Percentiles rank a stretch among this genome's conserved stretches.
Evolutionary conservation across 2,888 invertebrate genomes (phyloP).

Genomic region (Girardia tigrina): DNA sequence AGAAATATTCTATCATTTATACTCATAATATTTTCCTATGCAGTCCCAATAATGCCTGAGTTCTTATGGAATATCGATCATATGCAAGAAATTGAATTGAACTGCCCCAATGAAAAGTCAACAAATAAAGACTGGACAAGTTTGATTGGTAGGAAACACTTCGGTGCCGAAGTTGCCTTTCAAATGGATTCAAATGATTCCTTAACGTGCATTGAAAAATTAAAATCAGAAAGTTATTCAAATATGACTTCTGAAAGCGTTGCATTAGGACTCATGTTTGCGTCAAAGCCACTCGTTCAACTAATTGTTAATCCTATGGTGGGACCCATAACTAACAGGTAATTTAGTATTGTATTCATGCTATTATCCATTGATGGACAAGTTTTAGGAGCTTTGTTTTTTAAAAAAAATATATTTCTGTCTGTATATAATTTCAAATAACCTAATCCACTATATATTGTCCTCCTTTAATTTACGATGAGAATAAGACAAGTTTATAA

Average conservation of each 20-base stretch:
- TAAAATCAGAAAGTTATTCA: background rate
- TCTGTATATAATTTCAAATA: too few species aligned
- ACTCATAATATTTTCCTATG: too few species aligned
- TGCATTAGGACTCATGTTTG: constrained; percentile 91
- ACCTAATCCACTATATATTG: too few species aligned
- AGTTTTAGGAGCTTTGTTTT: too few species aligned
- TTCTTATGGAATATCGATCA: constrained; percentile 52
- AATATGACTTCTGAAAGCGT: constrained; percentile 56
- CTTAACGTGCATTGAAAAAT: background rate
- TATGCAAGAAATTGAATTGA: background rate
- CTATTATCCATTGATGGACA: background rate
- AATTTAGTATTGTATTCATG: constrained; percentile 39
- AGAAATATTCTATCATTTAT: too few species aligned
- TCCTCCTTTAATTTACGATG: too few species aligned
- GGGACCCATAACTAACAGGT: constrained; percentile 93
- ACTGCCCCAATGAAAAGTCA: background rate
- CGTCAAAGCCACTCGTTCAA: constrained; percentile 93
- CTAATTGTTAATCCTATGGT: constrained; percentile 89
- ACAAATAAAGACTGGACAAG: constrained; percentile 25
- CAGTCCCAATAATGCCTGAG: constrained; percentile 68
- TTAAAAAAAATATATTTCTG: too few species aligned
- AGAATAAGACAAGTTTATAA: too few species aligned
- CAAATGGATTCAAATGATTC: background rate
- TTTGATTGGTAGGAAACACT: background rate
- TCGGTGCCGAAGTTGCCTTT: background rate